These are phyloP conservation scores for Crocidura indochinensis DNA, from an alignment of 2,797 vertebrate genomes.

Conservation along the genomic window DNA sequence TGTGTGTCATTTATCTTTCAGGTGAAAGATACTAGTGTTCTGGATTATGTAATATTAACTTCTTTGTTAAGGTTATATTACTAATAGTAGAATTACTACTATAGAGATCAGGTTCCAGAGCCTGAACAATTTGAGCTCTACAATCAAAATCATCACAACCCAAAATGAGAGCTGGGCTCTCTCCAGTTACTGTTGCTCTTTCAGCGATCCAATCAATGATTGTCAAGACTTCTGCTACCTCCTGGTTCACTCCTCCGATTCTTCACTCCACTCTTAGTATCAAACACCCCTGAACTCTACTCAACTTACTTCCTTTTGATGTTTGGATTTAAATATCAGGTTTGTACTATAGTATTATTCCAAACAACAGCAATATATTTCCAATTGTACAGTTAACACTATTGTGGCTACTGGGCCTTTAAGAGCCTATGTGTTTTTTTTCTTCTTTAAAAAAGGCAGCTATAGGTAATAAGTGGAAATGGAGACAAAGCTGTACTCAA, in stretches of 20 bases:
- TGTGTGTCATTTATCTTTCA: not conserved
- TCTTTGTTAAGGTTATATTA: not conserved
- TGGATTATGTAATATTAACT: not conserved
- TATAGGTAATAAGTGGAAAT: not conserved
- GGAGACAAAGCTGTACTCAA: too few relatives aligned
- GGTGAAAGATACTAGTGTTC: too few relatives aligned
- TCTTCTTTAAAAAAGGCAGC: not conserved
- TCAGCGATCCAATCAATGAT: not conserved
- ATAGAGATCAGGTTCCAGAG: not conserved
- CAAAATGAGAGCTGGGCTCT: not conserved
- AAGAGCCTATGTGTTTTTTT: not conserved
- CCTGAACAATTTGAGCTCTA: not conserved
- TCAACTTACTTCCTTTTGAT: not conserved
- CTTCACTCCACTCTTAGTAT: not conserved
- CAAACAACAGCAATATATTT: not conserved
- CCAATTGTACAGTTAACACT: not conserved
- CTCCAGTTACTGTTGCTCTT: not conserved
- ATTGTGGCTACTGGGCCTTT: not conserved
- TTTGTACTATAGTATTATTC: not conserved
- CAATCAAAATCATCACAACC: not conserved
- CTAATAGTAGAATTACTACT: not conserved
- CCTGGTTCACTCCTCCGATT: not conserved
- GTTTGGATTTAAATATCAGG: not conserved
- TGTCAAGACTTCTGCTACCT: not conserved
- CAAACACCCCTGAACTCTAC: not conserved